Evolutionary conservation across 2,113 vertebrate genomes (phyloP).

Genomic region (Campylomormyrus numenius): DNA sequence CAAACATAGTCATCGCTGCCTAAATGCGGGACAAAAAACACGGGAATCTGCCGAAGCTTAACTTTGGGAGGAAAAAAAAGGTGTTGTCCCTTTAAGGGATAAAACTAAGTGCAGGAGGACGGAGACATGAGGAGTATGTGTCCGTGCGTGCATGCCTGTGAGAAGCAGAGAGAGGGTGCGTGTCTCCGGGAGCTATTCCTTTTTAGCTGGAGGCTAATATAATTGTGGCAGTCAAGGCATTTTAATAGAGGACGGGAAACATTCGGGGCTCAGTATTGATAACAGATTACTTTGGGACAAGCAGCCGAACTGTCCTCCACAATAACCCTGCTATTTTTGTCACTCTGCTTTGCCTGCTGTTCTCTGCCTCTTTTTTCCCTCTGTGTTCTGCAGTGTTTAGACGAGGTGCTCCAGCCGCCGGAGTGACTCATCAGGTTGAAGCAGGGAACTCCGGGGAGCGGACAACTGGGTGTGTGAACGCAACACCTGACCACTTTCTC

Average conservation of each 20-base stretch:
- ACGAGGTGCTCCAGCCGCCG: constrained; percentile 5
- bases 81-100: constrained; percentile 57
- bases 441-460: constrained; percentile 34
- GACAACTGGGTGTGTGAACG: constrained; percentile 50
- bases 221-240: constrained; percentile 63
- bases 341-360: constrained; percentile 21
- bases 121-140: constrained; percentile 46
- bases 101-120: constrained; percentile 39
- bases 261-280: constrained; percentile 58
- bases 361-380: not conserved
- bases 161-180: constrained; percentile 32
- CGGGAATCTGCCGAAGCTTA: constrained; percentile 32
- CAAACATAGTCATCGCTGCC: not conserved
- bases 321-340: constrained; percentile 38
- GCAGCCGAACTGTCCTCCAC: constrained; percentile 49
- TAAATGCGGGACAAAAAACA: constrained; percentile 30
- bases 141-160: constrained; percentile 34
- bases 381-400: constrained; percentile 13
- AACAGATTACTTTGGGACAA: constrained; percentile 54
- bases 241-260: constrained; percentile 42
- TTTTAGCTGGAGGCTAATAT: constrained; percentile 61
- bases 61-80: constrained; percentile 33
- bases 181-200: constrained; percentile 60
- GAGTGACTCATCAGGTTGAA: constrained; percentile 35
- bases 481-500: constrained; percentile 50